phyloP scores from a whole-genome alignment of 2,113 vertebrate genomes.

The Cynopterus brachyotis region DNA sequence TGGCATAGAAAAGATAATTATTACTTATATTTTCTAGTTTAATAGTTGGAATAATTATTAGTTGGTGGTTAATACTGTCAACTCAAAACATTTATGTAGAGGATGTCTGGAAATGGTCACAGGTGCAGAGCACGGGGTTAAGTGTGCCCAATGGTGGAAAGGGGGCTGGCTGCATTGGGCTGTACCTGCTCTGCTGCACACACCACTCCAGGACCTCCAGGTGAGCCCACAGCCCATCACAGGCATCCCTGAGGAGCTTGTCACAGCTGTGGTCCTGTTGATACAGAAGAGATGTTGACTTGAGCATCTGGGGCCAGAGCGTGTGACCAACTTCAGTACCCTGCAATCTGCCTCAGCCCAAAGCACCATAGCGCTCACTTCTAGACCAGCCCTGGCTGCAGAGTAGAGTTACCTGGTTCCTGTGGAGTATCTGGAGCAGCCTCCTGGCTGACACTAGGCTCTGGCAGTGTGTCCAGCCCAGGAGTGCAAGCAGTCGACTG shows the following conservation, averaged over 20 bases:
- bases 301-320: neutral
- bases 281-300: neutral
- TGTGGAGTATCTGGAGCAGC: conserved; percentile 90
- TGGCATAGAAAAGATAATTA: neutral
- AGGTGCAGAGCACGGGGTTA: neutral
- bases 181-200: conserved; percentile 89
- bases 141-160: neutral
- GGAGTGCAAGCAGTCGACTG: conserved; percentile 91
- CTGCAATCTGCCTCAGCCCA: neutral
- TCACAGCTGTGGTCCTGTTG: conserved; percentile 86
- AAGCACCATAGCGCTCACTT: neutral
- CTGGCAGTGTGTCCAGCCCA: conserved; percentile 95
- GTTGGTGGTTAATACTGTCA: neutral
- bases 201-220: conserved; percentile 95
- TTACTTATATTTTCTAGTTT: neutral
- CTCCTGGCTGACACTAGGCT: conserved; percentile 90
- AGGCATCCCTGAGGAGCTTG: conserved; percentile 91
- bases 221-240: conserved; percentile 90
- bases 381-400: neutral
- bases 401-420: conserved; percentile 85
- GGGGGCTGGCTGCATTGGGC: neutral
- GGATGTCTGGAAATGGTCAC: neutral
- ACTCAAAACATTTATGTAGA: neutral
- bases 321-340: neutral
- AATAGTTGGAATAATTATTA: neutral